phyloP scores from a whole-genome alignment of 2,797 vertebrate species.

The Sebastes nivosus region DNA sequence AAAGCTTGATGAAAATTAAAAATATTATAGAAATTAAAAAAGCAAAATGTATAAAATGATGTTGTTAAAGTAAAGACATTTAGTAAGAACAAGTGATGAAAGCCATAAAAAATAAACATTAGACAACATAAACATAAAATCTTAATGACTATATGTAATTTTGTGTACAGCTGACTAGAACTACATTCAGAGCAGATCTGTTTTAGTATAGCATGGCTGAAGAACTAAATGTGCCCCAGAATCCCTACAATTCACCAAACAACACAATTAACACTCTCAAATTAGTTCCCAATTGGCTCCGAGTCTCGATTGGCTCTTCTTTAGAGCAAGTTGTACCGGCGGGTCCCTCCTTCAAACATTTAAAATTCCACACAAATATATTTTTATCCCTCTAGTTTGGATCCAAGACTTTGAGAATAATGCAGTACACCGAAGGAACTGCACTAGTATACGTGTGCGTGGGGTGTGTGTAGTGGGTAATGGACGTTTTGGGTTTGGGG shows the following conservation, averaged over 20 bases:
- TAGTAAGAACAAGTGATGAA: too few relatives aligned
- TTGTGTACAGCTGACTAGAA: background rate
- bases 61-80: too few relatives aligned
- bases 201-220: background rate
- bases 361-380: conserved; percentile 37
- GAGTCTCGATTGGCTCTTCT: background rate
- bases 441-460: background rate
- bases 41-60: too few relatives aligned
- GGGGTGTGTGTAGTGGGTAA: background rate
- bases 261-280: conserved; percentile 35
- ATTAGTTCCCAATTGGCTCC: conserved; percentile 18
- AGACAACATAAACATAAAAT: too few relatives aligned
- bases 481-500: background rate
- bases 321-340: conserved; percentile 3
- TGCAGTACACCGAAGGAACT: background rate
- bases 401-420: conserved; percentile 9
- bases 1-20: too few relatives aligned
- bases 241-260: conserved; percentile 10
- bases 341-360: background rate
- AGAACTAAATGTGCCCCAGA: conserved; percentile 2
- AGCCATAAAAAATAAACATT: too few relatives aligned
- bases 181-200: background rate
- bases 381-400: conserved; percentile 20
- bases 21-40: too few relatives aligned
- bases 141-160: too few relatives aligned